Evolutionary conservation across 2,888 invertebrate genomes (phyloP).

Genomic region (Agrochola litura): DNA sequence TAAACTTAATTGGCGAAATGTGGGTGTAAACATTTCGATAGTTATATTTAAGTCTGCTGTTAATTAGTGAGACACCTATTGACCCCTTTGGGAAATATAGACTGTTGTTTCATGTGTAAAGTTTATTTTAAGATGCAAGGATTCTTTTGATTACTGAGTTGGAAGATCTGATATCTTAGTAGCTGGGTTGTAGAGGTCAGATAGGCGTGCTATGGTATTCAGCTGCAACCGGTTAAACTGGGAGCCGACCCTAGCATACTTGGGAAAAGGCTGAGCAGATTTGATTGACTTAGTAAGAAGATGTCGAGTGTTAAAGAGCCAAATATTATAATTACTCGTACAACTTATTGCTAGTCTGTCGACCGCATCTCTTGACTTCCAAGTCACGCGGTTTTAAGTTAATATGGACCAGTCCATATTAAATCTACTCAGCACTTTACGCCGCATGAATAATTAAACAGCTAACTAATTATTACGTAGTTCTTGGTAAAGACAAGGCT

Average conservation of each 20-base stretch:
- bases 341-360: neutral
- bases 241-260: neutral
- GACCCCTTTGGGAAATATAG: neutral
- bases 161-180: too few relatives aligned
- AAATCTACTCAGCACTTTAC: slow-evolving; percentile 39
- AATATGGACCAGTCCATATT: slow-evolving; percentile 32
- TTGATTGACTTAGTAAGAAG: neutral
- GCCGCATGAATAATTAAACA: slow-evolving; percentile 32
- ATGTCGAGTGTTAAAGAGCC: neutral
- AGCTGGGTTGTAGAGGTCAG: neutral
- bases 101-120: neutral
- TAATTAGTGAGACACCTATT: neutral
- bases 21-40: neutral
- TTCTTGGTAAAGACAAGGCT: slow-evolving; percentile 26
- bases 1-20: neutral
- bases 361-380: neutral
- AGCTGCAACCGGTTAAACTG: neutral
- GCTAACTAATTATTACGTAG: slow-evolving; percentile 27
- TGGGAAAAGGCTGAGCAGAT: neutral
- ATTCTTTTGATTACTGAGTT: neutral
- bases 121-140: neutral
- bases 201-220: neutral
- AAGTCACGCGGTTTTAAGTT: neutral
- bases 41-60: neutral
- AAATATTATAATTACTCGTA: neutral